Evolutionary conservation across 2,113 vertebrate genomes (phyloP).

Genomic region (Phocoena sinus): DNA sequence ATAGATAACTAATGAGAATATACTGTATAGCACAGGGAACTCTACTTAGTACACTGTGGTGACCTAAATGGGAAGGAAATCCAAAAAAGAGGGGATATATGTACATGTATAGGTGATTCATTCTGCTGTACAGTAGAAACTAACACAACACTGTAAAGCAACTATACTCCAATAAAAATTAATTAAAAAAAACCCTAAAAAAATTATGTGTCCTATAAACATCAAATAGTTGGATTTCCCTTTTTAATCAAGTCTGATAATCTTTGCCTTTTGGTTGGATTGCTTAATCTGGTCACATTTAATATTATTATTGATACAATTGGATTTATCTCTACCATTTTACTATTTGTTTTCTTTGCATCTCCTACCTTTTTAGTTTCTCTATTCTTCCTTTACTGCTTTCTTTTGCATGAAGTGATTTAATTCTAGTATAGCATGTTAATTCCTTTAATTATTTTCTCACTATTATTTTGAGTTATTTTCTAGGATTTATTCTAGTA

Average conservation of each 20-base stretch:
- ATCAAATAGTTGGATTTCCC: not conserved
- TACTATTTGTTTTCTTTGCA: not conserved
- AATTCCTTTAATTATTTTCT: not conserved
- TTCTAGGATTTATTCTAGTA: not conserved
- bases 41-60: too few species aligned
- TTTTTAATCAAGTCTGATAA: not conserved
- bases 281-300: not conserved
- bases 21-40: too few species aligned
- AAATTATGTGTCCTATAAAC: not conserved
- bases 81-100: too few species aligned
- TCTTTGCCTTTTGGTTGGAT: not conserved
- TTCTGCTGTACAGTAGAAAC: too few species aligned
- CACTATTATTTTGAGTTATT: not conserved
- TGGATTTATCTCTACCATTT: not conserved
- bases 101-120: too few species aligned
- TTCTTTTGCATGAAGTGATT: not conserved
- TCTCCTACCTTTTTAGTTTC: not conserved
- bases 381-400: not conserved
- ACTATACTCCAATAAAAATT: too few species aligned
- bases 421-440: not conserved
- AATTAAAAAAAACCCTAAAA: too few species aligned
- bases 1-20: too few species aligned
- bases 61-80: too few species aligned
- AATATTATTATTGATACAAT: not conserved
- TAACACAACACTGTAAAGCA: too few species aligned